Evolutionary conservation across 2,113 vertebrate species (phyloP), one percentile per base, ranked within the genome.

Genomic region (Bothrops jararaca): DNA sequence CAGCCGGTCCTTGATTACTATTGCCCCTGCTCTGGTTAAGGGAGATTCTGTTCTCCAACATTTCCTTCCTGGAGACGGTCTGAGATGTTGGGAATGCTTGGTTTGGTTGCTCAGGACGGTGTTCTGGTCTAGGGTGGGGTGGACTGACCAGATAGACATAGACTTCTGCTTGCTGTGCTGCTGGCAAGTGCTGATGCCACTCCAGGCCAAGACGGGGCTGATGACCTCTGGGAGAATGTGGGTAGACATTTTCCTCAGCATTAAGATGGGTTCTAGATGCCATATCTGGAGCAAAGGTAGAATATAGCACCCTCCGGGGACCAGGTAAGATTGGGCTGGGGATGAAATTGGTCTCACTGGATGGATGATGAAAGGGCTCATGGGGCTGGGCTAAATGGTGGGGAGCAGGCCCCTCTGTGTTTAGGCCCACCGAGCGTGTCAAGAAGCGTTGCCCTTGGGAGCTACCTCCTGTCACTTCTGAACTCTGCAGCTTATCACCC

Each of bases 71-170:
- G 3, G 89, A 89, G 53, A 50, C 24, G 7, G 57, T 50, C 39
- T 6, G 80, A 24, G 91, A 22, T 48, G 90, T 22, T 1, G 60
- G 60, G 57, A 92, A 94, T 22, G 85, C 34, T 22, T 29, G 86
- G 39, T 57, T 39, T 23, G 22, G 15, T 15, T 18, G 56, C 57
- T 85, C 94, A 6, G 48, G 15, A 24, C 52, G 87, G 54, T 23
- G 89, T 48, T 92, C 85, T n/a, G 85, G 60, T 39, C 85, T 88
- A 29, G 34, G 34, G 29, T 18, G 85, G 2, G 26, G 53, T 39
- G n/a, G 60, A 34, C 56, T 92, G 90, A 93, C 60, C 24, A 94
- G 54, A 39, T 91, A 91, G 34, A 90, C 89, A 6, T 92, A 91
- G 8, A 89, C 86, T 39, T 89, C 91, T 1, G 90, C 93, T 74